Conservation (phyloP, 1,140 invertebrate species). For the Lordiphosa clarofinis region DNA sequence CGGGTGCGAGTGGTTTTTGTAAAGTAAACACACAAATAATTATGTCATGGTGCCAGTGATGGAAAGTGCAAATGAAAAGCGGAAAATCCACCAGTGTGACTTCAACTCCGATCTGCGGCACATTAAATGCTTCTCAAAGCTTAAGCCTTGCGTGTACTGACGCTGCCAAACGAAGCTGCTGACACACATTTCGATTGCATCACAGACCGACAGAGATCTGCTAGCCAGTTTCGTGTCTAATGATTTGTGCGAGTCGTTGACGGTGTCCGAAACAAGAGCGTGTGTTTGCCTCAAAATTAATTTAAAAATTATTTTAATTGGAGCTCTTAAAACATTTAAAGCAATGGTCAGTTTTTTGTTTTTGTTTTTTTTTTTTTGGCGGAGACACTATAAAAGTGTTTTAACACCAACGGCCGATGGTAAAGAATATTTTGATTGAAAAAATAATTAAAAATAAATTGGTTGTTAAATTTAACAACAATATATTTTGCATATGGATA, state of each 20-base stretch:
- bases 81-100: slow-evolving; percentile 48
- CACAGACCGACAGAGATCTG: slow-evolving; percentile 39
- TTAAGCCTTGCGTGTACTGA: slow-evolving; percentile 19
- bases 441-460: too few species aligned
- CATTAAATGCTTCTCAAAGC: slow-evolving; percentile 38
- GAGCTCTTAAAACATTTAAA: slow-evolving; percentile 15
- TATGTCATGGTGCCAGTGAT: slow-evolving; percentile 75
- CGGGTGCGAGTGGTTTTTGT: slow-evolving; percentile 35
- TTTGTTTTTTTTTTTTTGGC: not conserved
- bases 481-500: too few species aligned
- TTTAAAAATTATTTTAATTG: slow-evolving; percentile 70
- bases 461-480: too few species aligned
- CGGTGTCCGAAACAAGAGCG: slow-evolving; percentile 7
- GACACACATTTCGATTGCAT: slow-evolving; percentile 73
- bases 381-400: not conserved
- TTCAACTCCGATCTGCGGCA: slow-evolving; percentile 11
- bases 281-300: slow-evolving; percentile 46
- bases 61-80: slow-evolving; percentile 74
- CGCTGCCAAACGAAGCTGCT: slow-evolving; percentile 56
- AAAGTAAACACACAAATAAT: slow-evolving; percentile 49
- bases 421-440: too few species aligned
- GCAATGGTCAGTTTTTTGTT: not conserved
- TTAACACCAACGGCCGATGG: too few species aligned
- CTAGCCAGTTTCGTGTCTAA: slow-evolving; percentile 49
- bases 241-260: slow-evolving; percentile 45